These are phyloP conservation scores for Otolemur crassicaudatus DNA, from an alignment of 2,797 vertebrate species.

Conservation along the genomic window DNA sequence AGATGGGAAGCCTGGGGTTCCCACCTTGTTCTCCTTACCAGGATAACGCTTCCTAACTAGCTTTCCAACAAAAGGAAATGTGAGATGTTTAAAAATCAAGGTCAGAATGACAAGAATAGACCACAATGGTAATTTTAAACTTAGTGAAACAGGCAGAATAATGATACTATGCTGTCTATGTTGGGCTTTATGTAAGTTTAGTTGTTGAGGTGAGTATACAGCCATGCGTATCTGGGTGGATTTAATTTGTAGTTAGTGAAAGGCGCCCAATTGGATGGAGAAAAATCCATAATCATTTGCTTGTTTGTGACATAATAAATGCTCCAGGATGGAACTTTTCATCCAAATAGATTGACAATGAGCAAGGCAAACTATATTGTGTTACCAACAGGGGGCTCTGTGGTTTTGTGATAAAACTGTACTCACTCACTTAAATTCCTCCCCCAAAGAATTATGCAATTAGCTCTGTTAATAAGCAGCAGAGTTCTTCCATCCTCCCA, in stretches of 20 bases:
- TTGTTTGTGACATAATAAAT: neutral
- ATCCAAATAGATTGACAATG: neutral
- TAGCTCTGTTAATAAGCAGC: constrained; percentile 33
- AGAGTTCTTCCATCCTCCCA: neutral
- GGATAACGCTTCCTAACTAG: too few species aligned
- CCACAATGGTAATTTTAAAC: constrained; percentile 32
- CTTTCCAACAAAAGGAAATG: neutral
- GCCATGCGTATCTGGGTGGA: too few species aligned
- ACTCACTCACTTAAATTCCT: neutral
- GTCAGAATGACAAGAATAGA: neutral
- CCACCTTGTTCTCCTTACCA: too few species aligned
- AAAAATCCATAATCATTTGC: neutral
- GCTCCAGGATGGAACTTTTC: neutral
- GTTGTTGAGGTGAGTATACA: neutral
- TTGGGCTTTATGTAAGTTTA: neutral
- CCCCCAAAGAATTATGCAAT: neutral
- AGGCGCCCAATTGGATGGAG: neutral
- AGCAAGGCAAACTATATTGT: neutral
- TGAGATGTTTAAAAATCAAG: constrained; percentile 48
- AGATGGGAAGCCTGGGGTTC: too few species aligned
- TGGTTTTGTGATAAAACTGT: constrained; percentile 21
- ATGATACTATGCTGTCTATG: neutral
- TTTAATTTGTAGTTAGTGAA: neutral
- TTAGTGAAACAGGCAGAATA: neutral
- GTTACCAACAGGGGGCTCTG: neutral